Evolutionary conservation across 1,140 invertebrate genomes (phyloP).

Genomic region (Drosophila burlai): DNA sequence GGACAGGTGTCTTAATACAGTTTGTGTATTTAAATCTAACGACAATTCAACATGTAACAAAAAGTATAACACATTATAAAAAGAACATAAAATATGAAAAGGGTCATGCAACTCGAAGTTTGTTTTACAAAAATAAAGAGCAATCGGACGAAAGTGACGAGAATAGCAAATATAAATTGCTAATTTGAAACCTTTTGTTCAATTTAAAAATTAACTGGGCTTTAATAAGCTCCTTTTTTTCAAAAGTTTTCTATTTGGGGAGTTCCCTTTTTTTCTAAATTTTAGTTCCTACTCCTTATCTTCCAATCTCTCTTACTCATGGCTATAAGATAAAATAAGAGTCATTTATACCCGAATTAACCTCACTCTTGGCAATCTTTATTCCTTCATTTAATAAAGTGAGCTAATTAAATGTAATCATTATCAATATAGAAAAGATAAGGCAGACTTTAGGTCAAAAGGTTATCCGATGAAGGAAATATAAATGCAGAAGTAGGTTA

Average conservation of each 20-base stretch:
- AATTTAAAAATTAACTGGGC: neutral
- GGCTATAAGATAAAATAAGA: neutral
- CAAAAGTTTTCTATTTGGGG: neutral
- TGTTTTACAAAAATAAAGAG: too few species aligned
- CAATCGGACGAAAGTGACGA: too few species aligned
- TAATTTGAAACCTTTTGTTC: too few species aligned
- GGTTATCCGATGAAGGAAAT: constrained; percentile 13
- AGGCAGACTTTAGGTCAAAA: constrained; percentile 8
- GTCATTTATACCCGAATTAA: neutral
- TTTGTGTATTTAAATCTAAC: too few species aligned
- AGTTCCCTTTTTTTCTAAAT: neutral
- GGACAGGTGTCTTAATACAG: too few species aligned
- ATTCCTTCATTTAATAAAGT: neutral
- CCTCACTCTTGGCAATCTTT: too few species aligned
- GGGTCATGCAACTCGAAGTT: too few species aligned
- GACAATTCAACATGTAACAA: too few species aligned
- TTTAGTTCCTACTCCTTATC: neutral
- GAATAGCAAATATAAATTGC: too few species aligned
- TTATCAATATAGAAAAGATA: constrained; percentile 5
- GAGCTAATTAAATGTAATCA: neutral
- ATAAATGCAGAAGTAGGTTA: constrained; percentile 20
- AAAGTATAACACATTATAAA: too few species aligned
- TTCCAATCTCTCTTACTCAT: neutral
- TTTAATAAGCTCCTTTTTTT: neutral
- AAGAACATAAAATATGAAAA: too few species aligned